Conservation (phyloP, 1,140 invertebrate species). For the Campoletis sonorensis region DNA sequence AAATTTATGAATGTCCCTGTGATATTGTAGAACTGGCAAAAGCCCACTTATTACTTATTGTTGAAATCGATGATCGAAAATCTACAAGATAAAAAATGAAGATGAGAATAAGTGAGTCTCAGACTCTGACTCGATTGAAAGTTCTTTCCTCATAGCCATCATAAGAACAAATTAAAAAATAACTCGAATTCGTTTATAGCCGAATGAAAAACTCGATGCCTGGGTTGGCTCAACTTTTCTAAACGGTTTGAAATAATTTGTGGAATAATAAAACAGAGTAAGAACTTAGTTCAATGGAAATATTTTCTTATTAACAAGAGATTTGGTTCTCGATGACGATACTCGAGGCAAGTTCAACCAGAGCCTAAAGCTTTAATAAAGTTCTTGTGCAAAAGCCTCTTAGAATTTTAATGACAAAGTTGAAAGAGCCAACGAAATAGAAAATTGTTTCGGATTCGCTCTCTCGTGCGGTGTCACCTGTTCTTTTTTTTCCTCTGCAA, state of each 20-base stretch:
- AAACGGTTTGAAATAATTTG: background rate
- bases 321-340: background rate
- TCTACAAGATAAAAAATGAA: no score
- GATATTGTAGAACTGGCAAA: no score
- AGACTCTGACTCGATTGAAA: no score
- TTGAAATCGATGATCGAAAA: no score
- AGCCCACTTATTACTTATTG: no score
- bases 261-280: background rate
- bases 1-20: no score
- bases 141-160: no score
- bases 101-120: no score
- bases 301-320: background rate
- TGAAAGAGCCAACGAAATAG: background rate
- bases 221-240: no score
- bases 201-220: no score
- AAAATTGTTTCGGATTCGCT: slow-evolving; percentile 18
- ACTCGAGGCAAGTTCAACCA: background rate
- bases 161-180: no score
- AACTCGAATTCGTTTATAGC: no score
- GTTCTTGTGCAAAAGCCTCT: background rate
- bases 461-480: slow-evolving; percentile 9
- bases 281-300: background rate
- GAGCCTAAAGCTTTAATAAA: background rate
- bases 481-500: background rate
- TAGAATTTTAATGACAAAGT: background rate